Conservation (phyloP, 2,888 invertebrate genomes). For the Morinoia aosen region DNA sequence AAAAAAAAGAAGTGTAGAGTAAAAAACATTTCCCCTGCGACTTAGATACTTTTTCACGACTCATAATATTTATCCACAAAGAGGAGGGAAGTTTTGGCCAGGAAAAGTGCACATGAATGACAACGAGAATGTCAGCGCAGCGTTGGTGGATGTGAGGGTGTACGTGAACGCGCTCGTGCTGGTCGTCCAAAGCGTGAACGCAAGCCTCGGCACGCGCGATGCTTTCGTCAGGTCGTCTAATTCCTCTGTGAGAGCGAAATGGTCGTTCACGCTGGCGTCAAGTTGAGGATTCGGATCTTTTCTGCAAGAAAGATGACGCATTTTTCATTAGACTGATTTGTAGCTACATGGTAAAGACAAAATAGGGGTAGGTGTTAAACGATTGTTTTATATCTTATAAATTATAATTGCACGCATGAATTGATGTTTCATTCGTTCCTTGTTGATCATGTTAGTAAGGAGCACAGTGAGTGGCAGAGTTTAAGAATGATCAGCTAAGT, state of each 20-base stretch:
- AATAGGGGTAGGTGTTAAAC: too few species aligned
- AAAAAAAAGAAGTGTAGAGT: background rate
- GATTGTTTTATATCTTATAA: too few species aligned
- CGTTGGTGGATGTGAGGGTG: slow-evolving; percentile 57
- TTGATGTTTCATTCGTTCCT: background rate
- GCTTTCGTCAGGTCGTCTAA: background rate
- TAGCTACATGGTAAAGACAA: too few species aligned
- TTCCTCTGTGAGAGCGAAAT: background rate
- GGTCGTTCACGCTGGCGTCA: background rate
- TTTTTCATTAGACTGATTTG: background rate
- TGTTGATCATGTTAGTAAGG: too few species aligned
- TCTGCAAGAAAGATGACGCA: background rate
- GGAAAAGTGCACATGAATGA: slow-evolving; percentile 58
- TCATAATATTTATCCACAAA: slow-evolving; percentile 22
- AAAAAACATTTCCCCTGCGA: background rate
- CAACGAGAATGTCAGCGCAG: slow-evolving; percentile 56
- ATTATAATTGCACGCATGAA: background rate
- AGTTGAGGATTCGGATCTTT: background rate
- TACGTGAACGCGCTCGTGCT: slow-evolving; percentile 53
- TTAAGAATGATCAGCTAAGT: background rate
- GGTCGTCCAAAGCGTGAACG: slow-evolving; percentile 50
- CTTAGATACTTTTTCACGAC: background rate
- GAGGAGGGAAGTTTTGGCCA: background rate
- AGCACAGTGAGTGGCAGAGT: background rate
- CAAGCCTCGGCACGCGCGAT: background rate